phyloP scores from a whole-genome alignment of 2,797 vertebrate genomes.

The Falco berigora region DNA sequence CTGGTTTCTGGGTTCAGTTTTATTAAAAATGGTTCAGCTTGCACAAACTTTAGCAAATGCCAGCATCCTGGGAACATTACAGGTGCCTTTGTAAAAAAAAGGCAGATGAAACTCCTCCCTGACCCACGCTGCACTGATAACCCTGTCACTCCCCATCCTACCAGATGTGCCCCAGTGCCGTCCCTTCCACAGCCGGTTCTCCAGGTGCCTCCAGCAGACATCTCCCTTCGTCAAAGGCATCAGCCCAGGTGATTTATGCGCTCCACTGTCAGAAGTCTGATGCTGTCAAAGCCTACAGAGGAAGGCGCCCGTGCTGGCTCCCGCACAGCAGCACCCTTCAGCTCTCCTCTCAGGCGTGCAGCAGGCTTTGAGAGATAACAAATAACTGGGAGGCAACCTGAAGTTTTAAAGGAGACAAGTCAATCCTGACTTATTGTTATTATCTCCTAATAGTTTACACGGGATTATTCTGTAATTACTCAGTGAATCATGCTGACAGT shows the following conservation, averaged over 20 bases:
- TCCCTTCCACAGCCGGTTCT: not conserved
- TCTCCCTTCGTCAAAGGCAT: not conserved
- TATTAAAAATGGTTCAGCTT: not conserved
- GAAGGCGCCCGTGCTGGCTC: not conserved
- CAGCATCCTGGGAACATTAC: not conserved
- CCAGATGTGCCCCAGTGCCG: accelerated
- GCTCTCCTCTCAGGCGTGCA: not conserved
- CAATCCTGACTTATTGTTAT: constrained; percentile 57
- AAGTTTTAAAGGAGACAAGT: constrained; percentile 39
- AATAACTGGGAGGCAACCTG: not conserved
- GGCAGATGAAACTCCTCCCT: no score
- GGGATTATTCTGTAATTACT: constrained; percentile 66
- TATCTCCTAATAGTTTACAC: constrained; percentile 64
- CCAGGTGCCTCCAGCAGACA: not conserved
- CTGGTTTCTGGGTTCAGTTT: not conserved
- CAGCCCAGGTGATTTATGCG: not conserved
- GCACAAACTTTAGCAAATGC: not conserved
- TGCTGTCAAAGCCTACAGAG: not conserved
- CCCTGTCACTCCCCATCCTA: not conserved
- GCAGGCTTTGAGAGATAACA: not conserved
- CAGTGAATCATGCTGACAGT: constrained; percentile 60
- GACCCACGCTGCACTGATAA: not conserved
- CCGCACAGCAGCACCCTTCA: not conserved
- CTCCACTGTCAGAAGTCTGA: not conserved
- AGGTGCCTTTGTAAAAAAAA: not conserved